Base-by-base conservation (phyloP, 2,888 invertebrate species). In the Acleris laterana region DNA sequence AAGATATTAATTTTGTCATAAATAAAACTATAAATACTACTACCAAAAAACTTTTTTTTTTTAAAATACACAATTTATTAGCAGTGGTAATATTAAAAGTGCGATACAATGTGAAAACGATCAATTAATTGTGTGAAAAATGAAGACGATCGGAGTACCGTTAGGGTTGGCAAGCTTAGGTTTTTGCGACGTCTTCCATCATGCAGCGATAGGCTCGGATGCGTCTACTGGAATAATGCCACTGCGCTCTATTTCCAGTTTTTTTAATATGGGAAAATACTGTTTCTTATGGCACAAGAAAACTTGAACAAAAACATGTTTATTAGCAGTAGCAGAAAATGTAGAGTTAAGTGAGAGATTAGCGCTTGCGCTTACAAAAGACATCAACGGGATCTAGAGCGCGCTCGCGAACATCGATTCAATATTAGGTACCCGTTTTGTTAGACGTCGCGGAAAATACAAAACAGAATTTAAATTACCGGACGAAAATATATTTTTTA, bases 141-240 rank as follows among this genome's bases (percentile, higher is more conserved):
- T 63, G 60, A 48, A 38, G 56, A 69, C 38, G 62, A 52, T 32
- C 49, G 55, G 46, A 32, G 53, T 67, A 63, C 69, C 66, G 69
- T 69, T 69, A 69, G 63, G 66, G 66, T 63, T 65, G 51, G 62
- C 66, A 52, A 44, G 61, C 53, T 28, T 48, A 44, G 58, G 66
- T 69, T 69, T 69, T 69, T 69, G 65, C 58, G n/a, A 16, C 60
- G 17, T 59, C 59, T 69, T 69, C 56, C 51, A 66, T 66, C 66
- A 57, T 66, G 61, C 51, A 83, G 79, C 88, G 91, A 90, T 89
- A 89, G 84, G 90, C 89, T 90, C 75, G 80, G 83, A 77, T 88
- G 90, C 84, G 77, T 86, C 82, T 82, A 81, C 74, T 83, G 77
- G 79, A 82, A 82, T 82, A 84, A 84, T 82, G 74, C 76, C 72